These are phyloP conservation scores for Decapterus maruadsi DNA, from an alignment of 2,797 vertebrate genomes.

Conservation along the genomic window DNA sequence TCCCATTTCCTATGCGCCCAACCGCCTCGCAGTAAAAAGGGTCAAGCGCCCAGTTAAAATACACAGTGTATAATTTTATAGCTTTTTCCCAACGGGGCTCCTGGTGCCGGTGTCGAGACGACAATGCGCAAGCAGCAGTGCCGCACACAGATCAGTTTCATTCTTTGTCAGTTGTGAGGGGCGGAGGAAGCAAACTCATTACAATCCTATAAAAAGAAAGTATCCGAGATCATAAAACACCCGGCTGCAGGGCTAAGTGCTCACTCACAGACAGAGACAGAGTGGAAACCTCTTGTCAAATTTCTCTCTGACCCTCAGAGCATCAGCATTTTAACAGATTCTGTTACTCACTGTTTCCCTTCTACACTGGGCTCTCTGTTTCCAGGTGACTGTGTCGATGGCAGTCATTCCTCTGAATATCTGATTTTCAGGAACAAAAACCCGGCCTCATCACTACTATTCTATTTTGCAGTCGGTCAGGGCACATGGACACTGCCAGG, in stretches of 20 bases:
- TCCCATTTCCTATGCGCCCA: slow-evolving; percentile 54
- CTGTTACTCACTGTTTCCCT: slow-evolving; percentile 28
- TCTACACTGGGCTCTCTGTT: slow-evolving; percentile 31
- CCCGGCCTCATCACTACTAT: slow-evolving; percentile 21
- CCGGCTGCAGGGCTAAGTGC: slow-evolving; percentile 68
- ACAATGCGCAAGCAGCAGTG: slow-evolving; percentile 72
- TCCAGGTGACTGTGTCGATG: slow-evolving; percentile 48
- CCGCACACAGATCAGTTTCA: slow-evolving; percentile 81
- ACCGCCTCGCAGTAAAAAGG: slow-evolving; percentile 64
- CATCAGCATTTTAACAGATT: slow-evolving; percentile 52
- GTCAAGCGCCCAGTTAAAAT: slow-evolving; percentile 79
- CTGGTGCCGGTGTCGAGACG: slow-evolving; percentile 80
- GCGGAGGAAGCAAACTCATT: slow-evolving; percentile 85
- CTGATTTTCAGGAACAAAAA: slow-evolving; percentile 56
- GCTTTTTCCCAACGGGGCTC: slow-evolving; percentile 72
- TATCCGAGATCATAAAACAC: slow-evolving; percentile 85
- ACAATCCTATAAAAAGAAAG: slow-evolving; percentile 87
- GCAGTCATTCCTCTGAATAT: slow-evolving; percentile 49
- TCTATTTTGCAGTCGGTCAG: slow-evolving; percentile 24
- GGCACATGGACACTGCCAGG: slow-evolving; percentile 69
- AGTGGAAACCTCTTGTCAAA: slow-evolving; percentile 64
- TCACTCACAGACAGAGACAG: slow-evolving; percentile 73
- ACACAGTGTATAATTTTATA: slow-evolving; percentile 83
- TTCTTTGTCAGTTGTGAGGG: slow-evolving; percentile 84
- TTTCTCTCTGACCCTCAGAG: slow-evolving; percentile 54